A percentile compares a stretch with the other conserved stretches of the same genome.
Evolutionary conservation across 2,888 invertebrate genomes (phyloP).

Genomic region (Pharmacophagus antenor): DNA sequence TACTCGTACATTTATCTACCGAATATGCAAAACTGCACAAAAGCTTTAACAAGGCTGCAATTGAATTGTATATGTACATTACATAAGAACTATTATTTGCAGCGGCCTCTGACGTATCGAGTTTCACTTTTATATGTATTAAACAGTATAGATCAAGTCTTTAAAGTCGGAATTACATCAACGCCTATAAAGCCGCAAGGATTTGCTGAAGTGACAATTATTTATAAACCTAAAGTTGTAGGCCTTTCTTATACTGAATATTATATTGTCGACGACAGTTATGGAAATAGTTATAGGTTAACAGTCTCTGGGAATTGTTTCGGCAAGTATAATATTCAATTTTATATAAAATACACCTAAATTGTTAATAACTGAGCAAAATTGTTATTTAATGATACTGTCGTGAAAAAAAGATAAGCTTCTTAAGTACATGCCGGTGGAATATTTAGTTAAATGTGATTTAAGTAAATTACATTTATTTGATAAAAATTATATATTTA

Average conservation of each 20-base stretch:
- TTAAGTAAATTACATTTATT: no score
- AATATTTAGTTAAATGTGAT: no score
- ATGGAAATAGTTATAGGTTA: constrained; percentile 54
- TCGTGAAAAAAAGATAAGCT: background rate
- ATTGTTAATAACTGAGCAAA: background rate
- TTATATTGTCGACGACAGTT: constrained; percentile 62
- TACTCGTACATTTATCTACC: no score
- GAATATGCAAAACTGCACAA: no score
- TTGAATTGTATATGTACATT: background rate
- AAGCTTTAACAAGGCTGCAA: no score
- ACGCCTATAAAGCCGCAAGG: constrained; percentile 51
- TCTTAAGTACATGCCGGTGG: no score
- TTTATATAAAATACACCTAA: background rate
- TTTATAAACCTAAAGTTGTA: constrained; percentile 58
- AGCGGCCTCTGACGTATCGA: constrained; percentile 56
- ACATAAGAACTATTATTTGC: constrained; percentile 37
- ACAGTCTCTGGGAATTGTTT: constrained; percentile 64
- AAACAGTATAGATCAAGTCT: constrained; percentile 66
- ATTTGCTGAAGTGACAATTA: constrained; percentile 49
- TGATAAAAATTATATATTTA: no score
- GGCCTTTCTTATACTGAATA: constrained; percentile 70
- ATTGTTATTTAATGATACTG: background rate
- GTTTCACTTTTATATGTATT: constrained; percentile 59
- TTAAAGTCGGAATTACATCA: constrained; percentile 55
- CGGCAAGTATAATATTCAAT: constrained; percentile 49